Conservation (phyloP, 2,113 vertebrate species). For the Pachypanchax playfairii region DNA sequence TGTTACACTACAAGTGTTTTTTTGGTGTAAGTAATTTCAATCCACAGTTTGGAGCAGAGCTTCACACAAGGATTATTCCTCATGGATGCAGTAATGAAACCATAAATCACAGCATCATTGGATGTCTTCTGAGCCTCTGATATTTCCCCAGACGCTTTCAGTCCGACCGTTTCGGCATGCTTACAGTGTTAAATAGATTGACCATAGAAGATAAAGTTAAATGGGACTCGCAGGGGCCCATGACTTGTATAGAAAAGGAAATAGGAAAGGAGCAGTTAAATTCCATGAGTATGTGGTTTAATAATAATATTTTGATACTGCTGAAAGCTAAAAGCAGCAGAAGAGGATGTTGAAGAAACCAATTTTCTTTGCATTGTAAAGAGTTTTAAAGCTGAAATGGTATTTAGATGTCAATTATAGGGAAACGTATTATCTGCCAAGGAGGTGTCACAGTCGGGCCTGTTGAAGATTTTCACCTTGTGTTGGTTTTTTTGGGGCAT, state of each 20-base stretch:
- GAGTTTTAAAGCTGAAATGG: slow-evolving; percentile 38
- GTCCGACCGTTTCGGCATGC: slow-evolving; percentile 55
- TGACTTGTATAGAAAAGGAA: slow-evolving; percentile 47
- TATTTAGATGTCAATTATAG: slow-evolving; percentile 60
- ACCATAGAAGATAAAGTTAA: slow-evolving; percentile 68
- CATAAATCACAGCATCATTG: slow-evolving; percentile 76
- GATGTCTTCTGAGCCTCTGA: slow-evolving; percentile 64
- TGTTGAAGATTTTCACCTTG: slow-evolving; percentile 53
- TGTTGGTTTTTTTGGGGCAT: slow-evolving; percentile 29
- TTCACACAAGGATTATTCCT: slow-evolving; percentile 52
- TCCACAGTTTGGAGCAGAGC: slow-evolving; percentile 33
- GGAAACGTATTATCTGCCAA: slow-evolving; percentile 49
- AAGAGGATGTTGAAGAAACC: slow-evolving; percentile 34
- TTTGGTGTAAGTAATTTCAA: slow-evolving; percentile 46
- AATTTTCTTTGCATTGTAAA: slow-evolving; percentile 39
- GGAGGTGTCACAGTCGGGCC: slow-evolving; percentile 30
- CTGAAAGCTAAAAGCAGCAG: slow-evolving; percentile 29
- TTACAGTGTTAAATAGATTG: slow-evolving; percentile 72
- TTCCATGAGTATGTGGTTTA: slow-evolving; percentile 30
- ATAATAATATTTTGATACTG: slow-evolving; percentile 44
- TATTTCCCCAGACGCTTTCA: slow-evolving; percentile 70
- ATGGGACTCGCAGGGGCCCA: slow-evolving; percentile 53
- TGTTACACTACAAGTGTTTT: slow-evolving; percentile 31
- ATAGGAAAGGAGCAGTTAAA: slow-evolving; percentile 41
- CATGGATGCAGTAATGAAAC: slow-evolving; percentile 64